These are phyloP conservation scores for Siniperca undulata DNA, from an alignment of 2,797 vertebrate species.

Conservation along the genomic window DNA sequence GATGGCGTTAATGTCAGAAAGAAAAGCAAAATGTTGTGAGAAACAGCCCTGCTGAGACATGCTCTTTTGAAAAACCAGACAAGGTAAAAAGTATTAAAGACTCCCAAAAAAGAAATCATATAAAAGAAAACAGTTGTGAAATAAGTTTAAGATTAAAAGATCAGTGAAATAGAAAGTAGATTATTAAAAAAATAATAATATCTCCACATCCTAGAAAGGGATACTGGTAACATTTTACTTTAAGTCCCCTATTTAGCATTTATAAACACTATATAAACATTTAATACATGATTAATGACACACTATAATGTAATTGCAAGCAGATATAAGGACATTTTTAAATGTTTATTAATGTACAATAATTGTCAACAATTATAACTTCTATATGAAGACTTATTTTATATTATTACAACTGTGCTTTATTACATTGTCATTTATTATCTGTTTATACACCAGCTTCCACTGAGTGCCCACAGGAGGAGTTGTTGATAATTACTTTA, in stretches of 20 bases:
- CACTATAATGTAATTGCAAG: background rate
- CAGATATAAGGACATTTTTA: too few relatives aligned
- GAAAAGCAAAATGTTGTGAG: background rate
- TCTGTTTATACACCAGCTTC: background rate
- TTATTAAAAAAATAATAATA: background rate
- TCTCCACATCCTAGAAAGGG: background rate
- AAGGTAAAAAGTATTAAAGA: background rate
- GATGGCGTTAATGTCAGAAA: conserved; percentile 10
- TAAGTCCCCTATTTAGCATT: background rate
- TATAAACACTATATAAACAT: background rate
- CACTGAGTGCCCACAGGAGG: background rate
- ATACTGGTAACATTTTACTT: background rate
- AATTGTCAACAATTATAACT: background rate
- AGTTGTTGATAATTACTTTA: background rate
- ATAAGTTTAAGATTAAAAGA: background rate
- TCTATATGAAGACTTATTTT: background rate
- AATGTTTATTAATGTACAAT: background rate
- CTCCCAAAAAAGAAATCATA: too few relatives aligned
- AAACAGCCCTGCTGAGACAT: background rate
- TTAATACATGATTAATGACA: background rate
- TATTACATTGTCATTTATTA: background rate
- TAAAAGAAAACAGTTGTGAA: background rate
- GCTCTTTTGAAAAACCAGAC: background rate
- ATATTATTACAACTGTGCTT: background rate
- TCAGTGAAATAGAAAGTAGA: background rate